Evolutionary conservation across 2,888 invertebrate species (phyloP).

Genomic region (Patella ulyssiponensis): DNA sequence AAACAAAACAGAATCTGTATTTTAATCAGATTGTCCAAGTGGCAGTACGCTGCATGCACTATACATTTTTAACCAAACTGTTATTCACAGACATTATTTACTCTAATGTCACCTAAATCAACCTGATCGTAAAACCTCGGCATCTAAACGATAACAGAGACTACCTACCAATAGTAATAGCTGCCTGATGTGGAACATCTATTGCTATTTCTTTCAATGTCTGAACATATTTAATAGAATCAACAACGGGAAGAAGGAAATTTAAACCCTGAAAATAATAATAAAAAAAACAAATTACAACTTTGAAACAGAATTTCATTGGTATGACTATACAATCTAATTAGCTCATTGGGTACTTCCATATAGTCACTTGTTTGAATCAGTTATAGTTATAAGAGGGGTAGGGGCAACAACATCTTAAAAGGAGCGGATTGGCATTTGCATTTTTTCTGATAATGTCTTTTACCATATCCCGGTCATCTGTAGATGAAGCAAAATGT

Average conservation of each 20-base stretch:
- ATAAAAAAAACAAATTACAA: too few relatives aligned
- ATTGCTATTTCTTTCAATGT: constrained; percentile 99
- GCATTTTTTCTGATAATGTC: too few relatives aligned
- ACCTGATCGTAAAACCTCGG: background rate
- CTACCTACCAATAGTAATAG: constrained; percentile 88
- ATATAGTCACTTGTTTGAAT: too few relatives aligned
- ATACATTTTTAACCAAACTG: background rate
- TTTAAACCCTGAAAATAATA: constrained; percentile 82
- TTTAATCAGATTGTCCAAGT: background rate
- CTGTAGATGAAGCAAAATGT: too few relatives aligned
- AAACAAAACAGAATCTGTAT: too few relatives aligned
- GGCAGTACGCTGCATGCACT: too few relatives aligned
- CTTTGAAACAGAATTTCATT: background rate
- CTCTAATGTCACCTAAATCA: background rate
- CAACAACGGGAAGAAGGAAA: constrained; percentile 89
- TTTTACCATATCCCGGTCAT: too few relatives aligned
- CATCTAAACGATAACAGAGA: constrained; percentile 5
- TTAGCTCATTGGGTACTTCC: background rate
- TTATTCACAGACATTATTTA: background rate
- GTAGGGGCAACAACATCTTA: too few relatives aligned
- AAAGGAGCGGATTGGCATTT: too few relatives aligned
- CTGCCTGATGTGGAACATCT: constrained; percentile 98
- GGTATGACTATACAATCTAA: background rate
- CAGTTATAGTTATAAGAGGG: too few relatives aligned
- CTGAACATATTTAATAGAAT: constrained; percentile 96